A percentile compares a stretch with the other conserved stretches of the same genome.
phyloP scores from a whole-genome alignment of 2,797 vertebrate genomes.

The Hydrocynus forskahlii region DNA sequence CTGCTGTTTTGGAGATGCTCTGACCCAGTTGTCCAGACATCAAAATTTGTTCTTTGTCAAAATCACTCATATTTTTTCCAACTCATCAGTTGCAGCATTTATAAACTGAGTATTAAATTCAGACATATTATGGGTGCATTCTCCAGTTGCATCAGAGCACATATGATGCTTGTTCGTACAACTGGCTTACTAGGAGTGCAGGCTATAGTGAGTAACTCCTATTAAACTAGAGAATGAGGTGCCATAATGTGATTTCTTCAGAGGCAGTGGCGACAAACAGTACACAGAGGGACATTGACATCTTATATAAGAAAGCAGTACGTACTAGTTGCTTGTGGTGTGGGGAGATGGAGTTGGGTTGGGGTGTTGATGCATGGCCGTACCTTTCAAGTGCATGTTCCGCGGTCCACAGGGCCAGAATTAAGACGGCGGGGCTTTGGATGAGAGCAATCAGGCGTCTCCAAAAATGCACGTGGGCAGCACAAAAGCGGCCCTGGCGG shows the following conservation, averaged over 20 bases:
- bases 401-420: slow-evolving; percentile 1
- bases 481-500: slow-evolving; percentile 54
- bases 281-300: neutral
- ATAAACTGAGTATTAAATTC: no score
- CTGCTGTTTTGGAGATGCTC: no score
- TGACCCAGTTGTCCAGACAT: no score
- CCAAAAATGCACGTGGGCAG: slow-evolving; percentile 59
- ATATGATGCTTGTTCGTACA: no score
- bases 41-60: no score
- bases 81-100: no score
- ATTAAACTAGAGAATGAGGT: neutral
- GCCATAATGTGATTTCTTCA: neutral
- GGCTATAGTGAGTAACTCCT: neutral
- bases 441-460: slow-evolving; percentile 59
- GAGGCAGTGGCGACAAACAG: neutral
- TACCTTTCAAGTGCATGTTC: neutral
- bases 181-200: neutral
- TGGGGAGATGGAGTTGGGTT: neutral
- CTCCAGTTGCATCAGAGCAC: no score
- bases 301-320: neutral
- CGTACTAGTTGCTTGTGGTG: neutral
- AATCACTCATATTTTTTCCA: no score
- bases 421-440: slow-evolving; percentile 39
- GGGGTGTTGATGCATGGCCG: neutral
- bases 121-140: no score